These are phyloP conservation scores for Lacerta agilis DNA, from an alignment of 2,797 vertebrate genomes.

Conservation along the genomic window DNA sequence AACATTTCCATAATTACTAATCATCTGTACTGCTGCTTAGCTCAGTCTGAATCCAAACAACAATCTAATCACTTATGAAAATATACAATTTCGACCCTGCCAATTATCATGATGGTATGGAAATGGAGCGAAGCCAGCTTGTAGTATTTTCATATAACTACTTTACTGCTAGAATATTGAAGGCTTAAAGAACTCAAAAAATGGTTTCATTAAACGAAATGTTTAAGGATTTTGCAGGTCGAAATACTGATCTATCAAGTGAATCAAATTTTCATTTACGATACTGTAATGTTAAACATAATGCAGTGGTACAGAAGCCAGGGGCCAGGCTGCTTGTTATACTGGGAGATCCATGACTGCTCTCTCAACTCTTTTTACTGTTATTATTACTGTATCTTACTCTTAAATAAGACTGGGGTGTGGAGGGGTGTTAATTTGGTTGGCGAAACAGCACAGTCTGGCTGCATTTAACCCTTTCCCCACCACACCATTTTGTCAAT, in stretches of 20 bases:
- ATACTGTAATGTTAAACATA: conserved; percentile 3
- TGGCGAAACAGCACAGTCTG: background rate
- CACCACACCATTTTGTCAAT: background rate
- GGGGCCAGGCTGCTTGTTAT: background rate
- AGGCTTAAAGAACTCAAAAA: conserved; percentile 14
- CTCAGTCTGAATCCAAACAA: conserved; percentile 52
- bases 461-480: background rate
- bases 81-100: conserved; percentile 65
- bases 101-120: conserved; percentile 65
- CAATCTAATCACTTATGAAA: conserved; percentile 71
- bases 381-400: background rate
- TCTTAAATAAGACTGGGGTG: background rate
- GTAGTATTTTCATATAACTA: conserved; percentile 48
- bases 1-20: conserved; percentile 71
- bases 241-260: background rate
- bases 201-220: conserved; percentile 2
- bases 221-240: conserved; percentile 10
- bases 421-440: background rate
- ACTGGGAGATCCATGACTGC: background rate
- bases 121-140: conserved; percentile 61
- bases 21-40: conserved; percentile 58
- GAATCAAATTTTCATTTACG: conserved; percentile 13
- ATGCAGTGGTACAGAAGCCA: background rate
- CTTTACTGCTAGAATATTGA: conserved; percentile 47
- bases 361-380: background rate